These are phyloP conservation scores for Suncus etruscus DNA, from an alignment of 2,113 vertebrate species.

Conservation along the genomic window DNA sequence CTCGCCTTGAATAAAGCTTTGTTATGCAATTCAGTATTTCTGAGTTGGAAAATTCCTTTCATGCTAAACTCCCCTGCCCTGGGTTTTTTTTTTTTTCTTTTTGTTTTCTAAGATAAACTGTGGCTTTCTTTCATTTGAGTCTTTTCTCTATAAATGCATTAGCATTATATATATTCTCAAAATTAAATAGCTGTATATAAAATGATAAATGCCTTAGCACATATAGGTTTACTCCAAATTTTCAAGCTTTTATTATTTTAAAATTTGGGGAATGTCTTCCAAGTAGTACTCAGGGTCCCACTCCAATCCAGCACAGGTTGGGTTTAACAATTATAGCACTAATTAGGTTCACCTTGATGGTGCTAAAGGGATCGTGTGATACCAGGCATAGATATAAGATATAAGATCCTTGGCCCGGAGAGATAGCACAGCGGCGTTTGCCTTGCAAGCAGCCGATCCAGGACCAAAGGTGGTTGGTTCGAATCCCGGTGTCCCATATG, in stretches of 20 bases:
- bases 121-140: neutral
- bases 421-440: too few relatives aligned
- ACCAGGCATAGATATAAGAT: too few relatives aligned
- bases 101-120: constrained; percentile 13
- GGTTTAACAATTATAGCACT: too few relatives aligned
- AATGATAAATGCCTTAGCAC: constrained; percentile 17
- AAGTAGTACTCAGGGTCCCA: too few relatives aligned
- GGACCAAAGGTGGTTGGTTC: too few relatives aligned
- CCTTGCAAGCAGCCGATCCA: too few relatives aligned
- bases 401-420: too few relatives aligned
- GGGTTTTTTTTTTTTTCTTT: neutral
- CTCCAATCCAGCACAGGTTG: too few relatives aligned
- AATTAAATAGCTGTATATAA: constrained; percentile 26
- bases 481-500: too few relatives aligned
- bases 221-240: constrained; percentile 40
- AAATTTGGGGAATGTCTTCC: constrained; percentile 1
- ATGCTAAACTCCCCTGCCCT: neutral
- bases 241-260: constrained; percentile 18
- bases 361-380: too few relatives aligned
- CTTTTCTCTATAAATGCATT: neutral
- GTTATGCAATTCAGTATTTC: constrained; percentile 24
- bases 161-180: neutral
- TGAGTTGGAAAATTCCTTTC: neutral
- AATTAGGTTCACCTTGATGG: too few relatives aligned
- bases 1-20: constrained; percentile 14